Base-by-base conservation (phyloP, 2,113 vertebrate species). In the Cottus gobio region DNA sequence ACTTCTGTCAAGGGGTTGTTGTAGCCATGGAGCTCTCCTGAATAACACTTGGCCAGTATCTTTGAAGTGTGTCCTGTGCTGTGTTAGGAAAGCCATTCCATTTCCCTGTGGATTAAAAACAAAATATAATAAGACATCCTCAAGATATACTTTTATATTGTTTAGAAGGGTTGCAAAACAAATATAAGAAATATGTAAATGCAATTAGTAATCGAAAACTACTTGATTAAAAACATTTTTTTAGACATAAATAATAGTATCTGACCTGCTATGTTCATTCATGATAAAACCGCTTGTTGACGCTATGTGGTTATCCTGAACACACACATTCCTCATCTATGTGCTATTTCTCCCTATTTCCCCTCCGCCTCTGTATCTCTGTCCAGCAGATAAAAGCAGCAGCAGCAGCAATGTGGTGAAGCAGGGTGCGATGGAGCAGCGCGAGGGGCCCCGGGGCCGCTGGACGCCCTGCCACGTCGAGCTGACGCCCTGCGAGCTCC, bases 401-500 rank as follows among this genome's bases (percentile, higher is more conserved):
- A 96, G 93, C 52, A 96, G 93, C 44, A 96, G 96, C 68, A 92
- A 95, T 75, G 95, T 97, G 85, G 94, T 98, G 92, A 99, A 97
- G 94, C 97, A 98, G 87, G 97, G 97, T 15, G 95, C 94, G 84
- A 87, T 99, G 91, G 97, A 98, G 91, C 93, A 96, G 76, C 94
- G 96, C 28, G 96, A 96, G 88, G 95, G 96, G 52, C 91, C 93
- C 2, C 95, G 96, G 87, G 96, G 94, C 77, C 97, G 93, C 80
- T 99, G 98, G 98, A 95, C 95, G 24, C 77, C 94, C 70, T 98
- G 96, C 85, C 97, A 97, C 0, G 95, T 97, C 0, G 97, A 99
- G 91, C 96, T 99, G 75, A 97, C 96, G 0, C 95, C 96, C 0
- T 97, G 96, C 50, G 96, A 96, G 89, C 91, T 99, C 11, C 92